phyloP scores from a whole-genome alignment of 1,140 invertebrate genomes.

The Tetramorium alpestre region DNA sequence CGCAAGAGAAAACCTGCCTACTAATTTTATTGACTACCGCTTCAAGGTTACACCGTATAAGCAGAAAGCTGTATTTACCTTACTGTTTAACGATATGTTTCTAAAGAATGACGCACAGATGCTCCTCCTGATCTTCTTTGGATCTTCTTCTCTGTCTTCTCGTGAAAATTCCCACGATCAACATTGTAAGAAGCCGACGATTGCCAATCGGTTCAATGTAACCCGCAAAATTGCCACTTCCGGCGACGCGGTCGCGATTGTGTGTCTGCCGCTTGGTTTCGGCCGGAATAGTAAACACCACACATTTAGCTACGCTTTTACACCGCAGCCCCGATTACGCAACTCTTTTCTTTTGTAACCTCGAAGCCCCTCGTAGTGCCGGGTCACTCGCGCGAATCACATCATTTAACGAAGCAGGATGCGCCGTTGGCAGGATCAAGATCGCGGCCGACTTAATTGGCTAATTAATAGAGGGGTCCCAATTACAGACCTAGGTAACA shows the following conservation, averaged over 20 bases:
- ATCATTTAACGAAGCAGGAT: slow-evolving; percentile 78
- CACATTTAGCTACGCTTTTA: slow-evolving; percentile 59
- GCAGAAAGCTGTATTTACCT: slow-evolving; percentile 1
- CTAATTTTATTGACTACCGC: slow-evolving; percentile 3
- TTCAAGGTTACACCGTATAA: slow-evolving; percentile 7
- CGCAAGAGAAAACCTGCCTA: not conserved
- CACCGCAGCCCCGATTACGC: slow-evolving; percentile 25
- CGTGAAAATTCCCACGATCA: slow-evolving; percentile 44
- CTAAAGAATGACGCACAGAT: slow-evolving; percentile 22
- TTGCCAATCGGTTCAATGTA: slow-evolving; percentile 50
- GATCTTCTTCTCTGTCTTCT: slow-evolving; percentile 11
- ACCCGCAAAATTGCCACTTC: slow-evolving; percentile 56
- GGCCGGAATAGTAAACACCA: slow-evolving; percentile 50
- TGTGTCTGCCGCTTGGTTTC: slow-evolving; percentile 22
- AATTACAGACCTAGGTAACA: slow-evolving; percentile 76
- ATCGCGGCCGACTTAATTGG: slow-evolving; percentile 78
- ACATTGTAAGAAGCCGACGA: slow-evolving; percentile 40
- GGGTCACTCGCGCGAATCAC: slow-evolving; percentile 66
- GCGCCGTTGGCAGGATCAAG: slow-evolving; percentile 73
- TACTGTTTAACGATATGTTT: slow-evolving; percentile 17
- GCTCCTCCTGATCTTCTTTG: not conserved
- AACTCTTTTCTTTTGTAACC: slow-evolving; percentile 39
- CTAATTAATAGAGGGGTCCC: slow-evolving; percentile 80
- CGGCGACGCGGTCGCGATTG: slow-evolving; percentile 14
- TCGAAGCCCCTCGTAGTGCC: slow-evolving; percentile 40